Percentiles rank a stretch among this genome's conserved stretches.
phyloP scores from a whole-genome alignment of 64 coral and sea anemone species.

The Trachythela sp. region DNA sequence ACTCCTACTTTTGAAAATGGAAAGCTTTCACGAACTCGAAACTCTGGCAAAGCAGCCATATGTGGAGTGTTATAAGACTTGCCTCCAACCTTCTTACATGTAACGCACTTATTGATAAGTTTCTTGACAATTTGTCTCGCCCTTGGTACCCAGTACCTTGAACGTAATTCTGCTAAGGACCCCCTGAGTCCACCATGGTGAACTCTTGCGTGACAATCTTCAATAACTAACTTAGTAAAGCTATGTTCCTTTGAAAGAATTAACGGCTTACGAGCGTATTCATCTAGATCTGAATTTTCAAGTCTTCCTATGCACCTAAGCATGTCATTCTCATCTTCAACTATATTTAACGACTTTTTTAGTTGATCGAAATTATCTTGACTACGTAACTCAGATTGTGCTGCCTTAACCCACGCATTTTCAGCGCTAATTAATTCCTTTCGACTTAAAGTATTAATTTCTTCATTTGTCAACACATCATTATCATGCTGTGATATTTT shows the following conservation, averaged over 20 bases:
- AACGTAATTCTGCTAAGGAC: not conserved
- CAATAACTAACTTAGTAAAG: not conserved
- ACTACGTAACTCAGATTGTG: not conserved
- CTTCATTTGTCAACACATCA: not conserved
- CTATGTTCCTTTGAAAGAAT: not conserved
- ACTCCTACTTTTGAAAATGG: slow-evolving; percentile 13
- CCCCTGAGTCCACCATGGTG: not conserved
- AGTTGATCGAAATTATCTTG: not conserved
- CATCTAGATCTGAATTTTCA: not conserved
- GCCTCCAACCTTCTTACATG: not conserved
- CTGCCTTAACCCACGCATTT: not conserved
- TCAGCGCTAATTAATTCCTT: not conserved
- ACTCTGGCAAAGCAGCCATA: not conserved
- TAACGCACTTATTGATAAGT: not conserved
- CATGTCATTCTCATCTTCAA: not conserved
- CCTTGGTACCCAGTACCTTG: slow-evolving; percentile 12
- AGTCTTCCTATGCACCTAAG: slow-evolving; percentile 5
- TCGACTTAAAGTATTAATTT: not conserved
- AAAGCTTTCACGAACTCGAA: not conserved
- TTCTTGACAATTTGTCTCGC: not conserved
- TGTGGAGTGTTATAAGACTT: not conserved
- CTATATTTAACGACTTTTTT: not conserved
- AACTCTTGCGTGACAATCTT: not conserved
- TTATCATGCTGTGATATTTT: not conserved
- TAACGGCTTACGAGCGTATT: not conserved